Evolutionary conservation across 2,888 invertebrate species (phyloP), one percentile per base, ranked within the genome.

Genomic region (Lacanobia wlatinum): DNA sequence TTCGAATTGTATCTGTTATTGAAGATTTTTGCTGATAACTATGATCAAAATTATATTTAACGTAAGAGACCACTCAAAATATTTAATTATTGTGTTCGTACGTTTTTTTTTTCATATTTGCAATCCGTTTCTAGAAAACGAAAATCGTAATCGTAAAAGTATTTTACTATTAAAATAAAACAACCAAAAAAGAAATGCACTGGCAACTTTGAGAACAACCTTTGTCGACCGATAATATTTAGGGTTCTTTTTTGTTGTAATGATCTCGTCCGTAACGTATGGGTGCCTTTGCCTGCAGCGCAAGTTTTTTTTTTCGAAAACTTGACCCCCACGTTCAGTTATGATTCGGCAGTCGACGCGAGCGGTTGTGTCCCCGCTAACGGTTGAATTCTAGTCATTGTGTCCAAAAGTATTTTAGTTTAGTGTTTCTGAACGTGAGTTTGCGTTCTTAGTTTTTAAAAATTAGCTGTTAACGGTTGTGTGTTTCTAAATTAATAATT

Each of bases 211-310:
- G 95, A 90, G 95, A 95, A 89, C 94, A 82, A 70, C 83, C 82
- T 81, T 76, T 88, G 86, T 84, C 86, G 86, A 82, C 84, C 92
- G 88, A 93, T 93, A 94, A 94, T 94, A 95, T 96, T 95, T 94
- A 94, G 95, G 95, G 95, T 95, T 93, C 93, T 93, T 96, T 95
- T 96, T 96, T 95, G 95, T 95, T 93, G 91, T 91, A 94, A 92
- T 93, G 95, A 95, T 96, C 95, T 96, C 95, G 91, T 87, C 92
- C 91, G 95, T 94, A 95, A 93, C 94, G 95, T 94, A 95, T 94
- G 95, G 94, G 94, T 93, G 94, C 94, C 92, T 92, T 92, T 91
- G 94, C 92, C 92, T 93, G 93, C 93, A 90, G 88, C 91, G 90
- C 90, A 86, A 87, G 82, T 89, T 92, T 92, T 93, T 71, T 78